Percentiles rank a stretch among this genome's conserved stretches.
Evolutionary conservation across 2,113 vertebrate genomes (phyloP).

Genomic region (Calyptomena viridis): DNA sequence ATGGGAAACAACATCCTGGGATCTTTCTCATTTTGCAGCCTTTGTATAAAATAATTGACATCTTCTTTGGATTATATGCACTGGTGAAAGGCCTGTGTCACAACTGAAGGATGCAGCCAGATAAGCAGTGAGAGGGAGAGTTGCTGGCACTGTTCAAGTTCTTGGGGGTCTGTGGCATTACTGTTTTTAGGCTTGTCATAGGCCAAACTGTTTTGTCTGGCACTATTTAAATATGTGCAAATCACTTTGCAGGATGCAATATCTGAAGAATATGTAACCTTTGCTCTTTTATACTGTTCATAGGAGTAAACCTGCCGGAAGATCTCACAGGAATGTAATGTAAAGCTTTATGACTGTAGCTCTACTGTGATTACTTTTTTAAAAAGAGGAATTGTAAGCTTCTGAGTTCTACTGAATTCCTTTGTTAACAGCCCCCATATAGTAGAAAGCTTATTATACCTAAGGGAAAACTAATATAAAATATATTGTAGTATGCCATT

Average conservation of each 20-base stretch:
- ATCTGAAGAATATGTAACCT: background rate
- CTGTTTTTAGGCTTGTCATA: background rate
- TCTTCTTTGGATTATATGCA: background rate
- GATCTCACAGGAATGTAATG: background rate
- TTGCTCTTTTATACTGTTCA: background rate
- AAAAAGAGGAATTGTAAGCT: slow-evolving; percentile 1
- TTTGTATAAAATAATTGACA: background rate
- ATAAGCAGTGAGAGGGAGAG: background rate
- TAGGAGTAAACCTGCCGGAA: background rate
- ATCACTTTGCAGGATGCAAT: background rate
- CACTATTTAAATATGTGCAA: background rate
- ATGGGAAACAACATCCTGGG: background rate
- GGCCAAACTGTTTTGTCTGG: background rate
- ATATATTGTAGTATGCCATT: slow-evolving; percentile 1
- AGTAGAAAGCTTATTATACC: slow-evolving; percentile 17
- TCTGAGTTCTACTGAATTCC: slow-evolving; percentile 18
- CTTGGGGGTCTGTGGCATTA: background rate
- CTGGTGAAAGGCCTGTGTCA: background rate
- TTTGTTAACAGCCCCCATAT: slow-evolving; percentile 1
- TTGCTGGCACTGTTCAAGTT: background rate
- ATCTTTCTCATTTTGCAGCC: background rate
- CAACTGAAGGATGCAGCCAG: background rate
- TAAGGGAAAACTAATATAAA: slow-evolving; percentile 28
- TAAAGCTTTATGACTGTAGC: background rate
- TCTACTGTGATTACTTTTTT: slow-evolving; percentile 13